These are phyloP conservation scores for Drosophila nikananu DNA, from an alignment of 1,140 invertebrate genomes.

Conservation along the genomic window DNA sequence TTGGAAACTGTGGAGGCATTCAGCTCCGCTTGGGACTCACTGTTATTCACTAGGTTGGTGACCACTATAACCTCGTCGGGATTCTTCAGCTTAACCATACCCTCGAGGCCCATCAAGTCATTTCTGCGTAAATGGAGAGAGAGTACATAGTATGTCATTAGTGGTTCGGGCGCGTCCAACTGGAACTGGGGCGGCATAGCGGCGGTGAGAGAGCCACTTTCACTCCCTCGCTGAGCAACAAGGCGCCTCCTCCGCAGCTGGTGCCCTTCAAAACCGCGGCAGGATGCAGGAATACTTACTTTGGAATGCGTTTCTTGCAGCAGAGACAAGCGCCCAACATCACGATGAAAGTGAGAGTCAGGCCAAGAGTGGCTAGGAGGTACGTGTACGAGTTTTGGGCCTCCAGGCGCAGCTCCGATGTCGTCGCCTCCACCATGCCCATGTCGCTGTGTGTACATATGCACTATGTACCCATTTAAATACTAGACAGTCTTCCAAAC, in stretches of 20 bases:
- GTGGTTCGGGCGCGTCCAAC: constrained; percentile 61
- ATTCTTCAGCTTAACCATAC: constrained; percentile 87
- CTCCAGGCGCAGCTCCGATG: constrained; percentile 59
- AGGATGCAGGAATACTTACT: constrained; percentile 68
- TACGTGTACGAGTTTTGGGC: constrained; percentile 71
- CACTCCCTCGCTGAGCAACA: constrained; percentile 34
- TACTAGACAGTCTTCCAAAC: constrained; percentile 4
- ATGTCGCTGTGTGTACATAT: constrained; percentile 58
- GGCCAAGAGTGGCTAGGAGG: constrained; percentile 65
- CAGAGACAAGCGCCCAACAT: constrained; percentile 84
- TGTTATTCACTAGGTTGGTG: constrained; percentile 66
- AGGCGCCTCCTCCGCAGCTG: constrained; percentile 2
- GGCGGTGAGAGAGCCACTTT: constrained; percentile 47
- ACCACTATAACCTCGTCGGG: constrained; percentile 86
- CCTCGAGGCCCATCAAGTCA: constrained; percentile 86
- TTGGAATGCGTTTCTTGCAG: constrained; percentile 80
- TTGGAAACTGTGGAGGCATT: constrained; percentile 79
- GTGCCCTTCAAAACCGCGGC: background rate
- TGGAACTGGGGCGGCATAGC: constrained; percentile 52
- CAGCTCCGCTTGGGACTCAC: constrained; percentile 78
- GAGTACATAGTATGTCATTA: constrained; percentile 22
- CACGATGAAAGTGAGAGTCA: constrained; percentile 72
- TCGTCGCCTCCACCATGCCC: constrained; percentile 66
- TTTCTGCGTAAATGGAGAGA: constrained; percentile 76
- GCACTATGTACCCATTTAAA: constrained; percentile 58